phyloP scores from a whole-genome alignment of 2,113 vertebrate species.

The Hippocampus guttulatus region DNA sequence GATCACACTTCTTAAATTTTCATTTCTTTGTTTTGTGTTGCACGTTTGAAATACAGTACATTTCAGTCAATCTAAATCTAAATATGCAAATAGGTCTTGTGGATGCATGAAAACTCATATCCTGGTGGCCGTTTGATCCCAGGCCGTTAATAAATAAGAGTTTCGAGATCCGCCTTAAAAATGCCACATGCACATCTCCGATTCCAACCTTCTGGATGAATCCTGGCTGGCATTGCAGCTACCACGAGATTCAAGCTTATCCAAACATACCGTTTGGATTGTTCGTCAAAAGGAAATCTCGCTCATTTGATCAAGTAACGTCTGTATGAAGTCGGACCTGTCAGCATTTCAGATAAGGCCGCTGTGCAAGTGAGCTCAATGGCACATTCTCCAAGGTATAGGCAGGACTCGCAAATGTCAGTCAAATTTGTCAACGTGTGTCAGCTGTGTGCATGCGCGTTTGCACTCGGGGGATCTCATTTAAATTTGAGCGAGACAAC shows the following conservation, averaged over 20 bases:
- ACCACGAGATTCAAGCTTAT: conserved; percentile 27
- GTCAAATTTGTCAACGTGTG: neutral
- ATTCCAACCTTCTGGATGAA: conserved; percentile 24
- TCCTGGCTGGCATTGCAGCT: conserved; percentile 11
- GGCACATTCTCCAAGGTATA: neutral
- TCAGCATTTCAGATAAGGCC: neutral
- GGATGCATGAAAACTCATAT: neutral
- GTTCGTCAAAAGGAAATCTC: conserved; percentile 12
- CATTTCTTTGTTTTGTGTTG: neutral
- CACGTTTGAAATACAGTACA: neutral
- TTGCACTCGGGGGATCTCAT: conserved; percentile 29
- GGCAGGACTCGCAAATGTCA: conserved; percentile 4
- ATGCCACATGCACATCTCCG: conserved; percentile 11
- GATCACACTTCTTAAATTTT: no score
- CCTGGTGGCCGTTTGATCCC: neutral
- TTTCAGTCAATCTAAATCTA: neutral
- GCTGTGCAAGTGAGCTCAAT: neutral
- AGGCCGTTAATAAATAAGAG: neutral
- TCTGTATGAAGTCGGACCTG: conserved; percentile 1
- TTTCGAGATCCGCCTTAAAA: conserved; percentile 4
- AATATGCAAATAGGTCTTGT: neutral
- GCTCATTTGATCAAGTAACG: conserved; percentile 30
- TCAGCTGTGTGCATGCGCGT: conserved; percentile 1
- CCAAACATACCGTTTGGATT: conserved; percentile 18
- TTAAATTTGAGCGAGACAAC: conserved; percentile 27